Conservation (phyloP, 2,797 vertebrate species). For the Coluber constrictor region DNA sequence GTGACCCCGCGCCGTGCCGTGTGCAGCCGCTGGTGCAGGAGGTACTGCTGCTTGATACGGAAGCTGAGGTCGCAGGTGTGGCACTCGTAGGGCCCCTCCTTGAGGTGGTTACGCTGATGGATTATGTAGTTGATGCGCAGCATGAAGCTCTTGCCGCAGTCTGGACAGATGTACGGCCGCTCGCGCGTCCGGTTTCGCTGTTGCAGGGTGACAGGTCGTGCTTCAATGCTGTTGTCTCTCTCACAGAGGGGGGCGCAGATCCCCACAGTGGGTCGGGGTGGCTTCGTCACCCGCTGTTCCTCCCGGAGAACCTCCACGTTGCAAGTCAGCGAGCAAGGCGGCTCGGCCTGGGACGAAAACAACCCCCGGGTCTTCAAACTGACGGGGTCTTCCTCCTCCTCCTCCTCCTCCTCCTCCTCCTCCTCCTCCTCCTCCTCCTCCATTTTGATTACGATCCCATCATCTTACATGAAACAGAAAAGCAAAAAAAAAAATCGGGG, state of each 20-base stretch:
- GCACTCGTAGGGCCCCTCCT: slow-evolving; percentile 75
- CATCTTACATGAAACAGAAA: slow-evolving; percentile 49
- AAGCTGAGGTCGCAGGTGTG: slow-evolving; percentile 73
- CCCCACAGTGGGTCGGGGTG: slow-evolving; percentile 46
- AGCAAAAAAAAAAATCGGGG: not conserved
- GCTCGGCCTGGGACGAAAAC: slow-evolving; percentile 63
- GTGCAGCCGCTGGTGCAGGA: slow-evolving; percentile 76
- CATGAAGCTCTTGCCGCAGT: slow-evolving; percentile 77
- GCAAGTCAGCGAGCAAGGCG: slow-evolving; percentile 48
- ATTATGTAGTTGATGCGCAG: slow-evolving; percentile 77
- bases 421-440: slow-evolving; percentile 73
- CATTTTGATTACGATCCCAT: slow-evolving; percentile 73
- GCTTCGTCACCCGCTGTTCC: slow-evolving; percentile 48
- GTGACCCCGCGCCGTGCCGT: slow-evolving; percentile 44
- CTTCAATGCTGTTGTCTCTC: slow-evolving; percentile 51
- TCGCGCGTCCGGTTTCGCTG: slow-evolving; percentile 73
- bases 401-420: slow-evolving; percentile 68
- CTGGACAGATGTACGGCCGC: slow-evolving; percentile 74
- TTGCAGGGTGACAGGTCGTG: slow-evolving; percentile 47
- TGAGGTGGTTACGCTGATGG: slow-evolving; percentile 77
- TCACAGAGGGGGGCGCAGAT: slow-evolving; percentile 47
- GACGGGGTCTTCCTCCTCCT: slow-evolving; percentile 62
- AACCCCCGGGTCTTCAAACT: slow-evolving; percentile 54
- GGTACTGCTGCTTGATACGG: slow-evolving; percentile 77
- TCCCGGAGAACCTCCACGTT: slow-evolving; percentile 52